A percentile compares a stretch with the other conserved stretches of the same genome.
These are phyloP conservation scores for Cacoxenus indagator DNA, from an alignment of 2,888 invertebrate genomes.

Conservation along the genomic window DNA sequence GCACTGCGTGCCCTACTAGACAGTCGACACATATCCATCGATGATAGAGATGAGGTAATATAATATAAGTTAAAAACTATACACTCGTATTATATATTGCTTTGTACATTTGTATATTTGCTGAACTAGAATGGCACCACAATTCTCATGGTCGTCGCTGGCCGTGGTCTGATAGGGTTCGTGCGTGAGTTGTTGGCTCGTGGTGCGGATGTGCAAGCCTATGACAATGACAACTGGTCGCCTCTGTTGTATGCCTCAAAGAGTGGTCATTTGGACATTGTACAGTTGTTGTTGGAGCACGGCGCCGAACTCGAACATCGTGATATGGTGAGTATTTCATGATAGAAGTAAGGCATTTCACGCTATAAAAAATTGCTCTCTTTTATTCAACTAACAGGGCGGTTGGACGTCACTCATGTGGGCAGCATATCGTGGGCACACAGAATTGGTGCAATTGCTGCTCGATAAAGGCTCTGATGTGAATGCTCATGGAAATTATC, in stretches of 20 bases:
- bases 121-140: constrained; percentile 88
- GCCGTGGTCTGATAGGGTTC: constrained; percentile 86
- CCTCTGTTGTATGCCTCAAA: constrained; percentile 91
- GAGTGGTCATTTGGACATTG: constrained; percentile 87
- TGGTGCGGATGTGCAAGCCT: constrained; percentile 92
- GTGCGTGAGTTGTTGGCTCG: constrained; percentile 87
- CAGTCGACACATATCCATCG: constrained; percentile 84
- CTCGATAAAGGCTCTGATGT: constrained; percentile 92
- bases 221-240: constrained; percentile 95
- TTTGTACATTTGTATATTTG: not conserved
- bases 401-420: constrained; percentile 98
- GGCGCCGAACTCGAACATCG: constrained; percentile 88
- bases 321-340: constrained; percentile 79
- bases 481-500: constrained; percentile 95
- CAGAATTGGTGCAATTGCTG: constrained; percentile 81
- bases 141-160: constrained; percentile 91
- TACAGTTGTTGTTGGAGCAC: constrained; percentile 85
- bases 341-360: not conserved
- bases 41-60: constrained; percentile 89
- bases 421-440: constrained; percentile 94
- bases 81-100: not conserved
- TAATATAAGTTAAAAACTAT: not conserved
- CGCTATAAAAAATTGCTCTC: not conserved
- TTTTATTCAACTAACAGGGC: constrained; percentile 76
- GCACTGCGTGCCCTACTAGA: constrained; percentile 87